Percentiles rank a stretch among this genome's conserved stretches.
Evolutionary conservation across 2,113 vertebrate genomes (phyloP).

Genomic region (Clinocottus analis): DNA sequence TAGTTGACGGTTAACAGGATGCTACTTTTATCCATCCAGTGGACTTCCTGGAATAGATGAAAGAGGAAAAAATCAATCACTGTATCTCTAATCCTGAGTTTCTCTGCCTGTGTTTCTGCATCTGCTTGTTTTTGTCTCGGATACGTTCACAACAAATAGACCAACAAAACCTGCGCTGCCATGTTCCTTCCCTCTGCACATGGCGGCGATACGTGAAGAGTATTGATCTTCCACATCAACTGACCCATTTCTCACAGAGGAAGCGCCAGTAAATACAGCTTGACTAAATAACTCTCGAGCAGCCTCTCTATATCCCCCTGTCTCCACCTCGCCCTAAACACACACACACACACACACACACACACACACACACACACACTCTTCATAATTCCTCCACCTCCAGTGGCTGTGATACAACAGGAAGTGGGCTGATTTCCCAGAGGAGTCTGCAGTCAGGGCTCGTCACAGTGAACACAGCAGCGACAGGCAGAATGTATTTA

Average conservation of each 20-base stretch:
- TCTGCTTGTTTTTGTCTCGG: neutral
- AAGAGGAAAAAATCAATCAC: no score
- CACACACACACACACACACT: slow-evolving; percentile 24
- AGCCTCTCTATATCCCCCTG: slow-evolving; percentile 40
- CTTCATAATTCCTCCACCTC: slow-evolving; percentile 57
- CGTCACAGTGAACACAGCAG: slow-evolving; percentile 58
- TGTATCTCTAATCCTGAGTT: no score
- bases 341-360: slow-evolving; percentile 7
- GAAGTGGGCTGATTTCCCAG: slow-evolving; percentile 77
- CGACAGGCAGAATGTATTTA: slow-evolving; percentile 58
- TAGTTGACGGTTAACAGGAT: neutral
- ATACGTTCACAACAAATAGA: neutral
- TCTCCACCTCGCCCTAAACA: neutral
- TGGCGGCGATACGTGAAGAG: neutral
- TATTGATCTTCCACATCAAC: slow-evolving; percentile 36
- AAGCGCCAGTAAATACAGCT: slow-evolving; percentile 48
- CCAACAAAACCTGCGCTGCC: neutral
- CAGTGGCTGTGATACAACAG: slow-evolving; percentile 58
- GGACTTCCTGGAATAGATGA: neutral
- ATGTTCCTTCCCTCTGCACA: neutral
- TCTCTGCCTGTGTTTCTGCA: neutral
- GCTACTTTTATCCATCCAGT: neutral
- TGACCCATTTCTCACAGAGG: slow-evolving; percentile 68
- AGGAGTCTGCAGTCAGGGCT: slow-evolving; percentile 67
- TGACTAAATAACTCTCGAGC: slow-evolving; percentile 59